Evolutionary conservation across 1,140 invertebrate species (phyloP), one percentile per base, ranked within the genome.

Genomic region (Ceratosolen solmsi): DNA sequence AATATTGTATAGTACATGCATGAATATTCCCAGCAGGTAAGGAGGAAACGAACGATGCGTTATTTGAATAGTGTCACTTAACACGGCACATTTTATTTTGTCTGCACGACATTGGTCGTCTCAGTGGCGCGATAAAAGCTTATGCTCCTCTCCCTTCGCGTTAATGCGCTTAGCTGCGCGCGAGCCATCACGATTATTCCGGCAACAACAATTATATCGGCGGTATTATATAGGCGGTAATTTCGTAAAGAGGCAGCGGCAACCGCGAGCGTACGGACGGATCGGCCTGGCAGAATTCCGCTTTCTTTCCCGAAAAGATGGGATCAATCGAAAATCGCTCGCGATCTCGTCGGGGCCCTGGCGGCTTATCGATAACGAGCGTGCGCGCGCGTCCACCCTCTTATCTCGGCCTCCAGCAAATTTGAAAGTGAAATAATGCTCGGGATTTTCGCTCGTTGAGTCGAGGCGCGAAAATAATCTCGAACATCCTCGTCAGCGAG

Each of bases 261-360:
- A 7, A 46, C 41, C 41, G 41, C 5, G 41, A 5, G 41, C 13
- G 13, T 13, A 30, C 15, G 13, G 13, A 33, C 15, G 13, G 13
- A 33, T 63, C n/a, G 13, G 7, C 27, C 15, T 27, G 11, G 13
- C 13, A 33, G 60, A 33, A 27, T 25, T 3, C 15, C 17, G 30
- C 60, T 63, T 63, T 63, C 60, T 63, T 63, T 63, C 60, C 60
- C 27, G 30, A 27, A 63, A 63, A 63, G 60, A 63, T 63, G 27
- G 27, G 41, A 46, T 46, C 41, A 33, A 63, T 63, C 56, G 9
- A 58, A 33, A 63, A 63, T 63, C 60, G 25, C 27, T 15, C 27
- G 30, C 41, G 41, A 46, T 46, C 13, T 46, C 41, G 41, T 46
- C 13, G 5, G 41, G 41, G 5, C 13, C 41, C 41, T 13, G 5